Evolutionary conservation across 1,140 invertebrate species (phyloP).

Genomic region (Formica exsecta): DNA sequence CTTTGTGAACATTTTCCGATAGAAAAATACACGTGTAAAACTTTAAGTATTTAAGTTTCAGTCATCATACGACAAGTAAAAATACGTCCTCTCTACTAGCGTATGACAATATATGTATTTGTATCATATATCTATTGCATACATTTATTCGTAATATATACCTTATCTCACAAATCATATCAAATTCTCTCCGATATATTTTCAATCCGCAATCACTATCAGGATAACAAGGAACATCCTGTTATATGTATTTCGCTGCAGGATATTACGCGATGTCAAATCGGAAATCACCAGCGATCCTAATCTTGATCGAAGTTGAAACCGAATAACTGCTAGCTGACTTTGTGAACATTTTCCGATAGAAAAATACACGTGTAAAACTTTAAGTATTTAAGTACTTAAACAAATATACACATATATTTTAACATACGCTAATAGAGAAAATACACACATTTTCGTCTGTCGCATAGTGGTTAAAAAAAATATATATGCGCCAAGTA

Average conservation of each 20-base stretch:
- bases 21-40: constrained; percentile 1
- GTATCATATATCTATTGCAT: background rate
- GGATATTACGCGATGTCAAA: constrained; percentile 10
- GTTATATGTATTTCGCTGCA: background rate
- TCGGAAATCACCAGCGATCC: constrained; percentile 5
- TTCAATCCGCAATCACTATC: constrained; percentile 17
- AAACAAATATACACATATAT: background rate
- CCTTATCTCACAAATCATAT: constrained; percentile 1
- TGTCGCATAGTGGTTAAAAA: background rate
- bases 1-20: background rate
- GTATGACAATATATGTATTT: background rate
- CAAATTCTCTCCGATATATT: constrained; percentile 34
- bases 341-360: background rate
- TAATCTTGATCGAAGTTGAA: constrained; percentile 29
- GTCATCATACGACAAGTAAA: no score
- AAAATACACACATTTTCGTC: background rate
- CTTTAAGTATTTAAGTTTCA: background rate
- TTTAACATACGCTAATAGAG: background rate
- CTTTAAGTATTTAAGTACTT: background rate
- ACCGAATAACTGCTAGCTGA: constrained; percentile 15
- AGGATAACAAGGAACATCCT: background rate
- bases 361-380: constrained; percentile 1
- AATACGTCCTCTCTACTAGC: no score
- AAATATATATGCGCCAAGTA: background rate
- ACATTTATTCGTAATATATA: background rate